Conservation (phyloP, 1,140 invertebrate genomes). For the Calycopis cecrops region DNA sequence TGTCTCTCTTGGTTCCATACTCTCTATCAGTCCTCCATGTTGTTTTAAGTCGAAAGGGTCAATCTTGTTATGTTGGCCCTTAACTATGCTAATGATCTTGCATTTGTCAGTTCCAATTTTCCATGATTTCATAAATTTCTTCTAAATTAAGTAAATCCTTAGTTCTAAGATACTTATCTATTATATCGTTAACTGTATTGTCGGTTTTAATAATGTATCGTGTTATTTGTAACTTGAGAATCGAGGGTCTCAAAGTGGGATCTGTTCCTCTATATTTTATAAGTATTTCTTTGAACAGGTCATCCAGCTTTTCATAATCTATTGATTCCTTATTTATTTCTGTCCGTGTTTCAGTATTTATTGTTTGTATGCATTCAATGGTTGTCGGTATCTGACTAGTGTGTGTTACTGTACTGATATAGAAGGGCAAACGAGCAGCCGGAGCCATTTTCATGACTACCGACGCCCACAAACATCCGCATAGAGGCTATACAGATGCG, state of each 20-base stretch:
- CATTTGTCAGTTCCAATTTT: conserved; percentile 8
- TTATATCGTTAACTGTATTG: neutral
- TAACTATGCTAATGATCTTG: neutral
- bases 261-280: conserved; percentile 13
- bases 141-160: neutral
- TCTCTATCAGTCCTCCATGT: too few relatives aligned
- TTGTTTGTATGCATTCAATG: neutral
- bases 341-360: neutral
- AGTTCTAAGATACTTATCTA: neutral
- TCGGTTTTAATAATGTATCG: conserved; percentile 15
- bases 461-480: too few relatives aligned
- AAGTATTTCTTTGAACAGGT: neutral
- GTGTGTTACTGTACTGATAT: neutral
- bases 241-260: conserved; percentile 11
- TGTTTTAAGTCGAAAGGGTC: too few relatives aligned
- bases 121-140: conserved; percentile 12
- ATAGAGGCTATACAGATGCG: too few relatives aligned
- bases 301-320: conserved; percentile 1
- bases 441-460: too few relatives aligned
- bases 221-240: conserved; percentile 18
- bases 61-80: too few relatives aligned
- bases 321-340: neutral
- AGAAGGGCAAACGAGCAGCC: too few relatives aligned
- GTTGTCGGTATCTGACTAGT: neutral
- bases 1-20: too few relatives aligned